phyloP scores from a whole-genome alignment of 2,113 vertebrate genomes.

The Aphyosemion australe region DNA sequence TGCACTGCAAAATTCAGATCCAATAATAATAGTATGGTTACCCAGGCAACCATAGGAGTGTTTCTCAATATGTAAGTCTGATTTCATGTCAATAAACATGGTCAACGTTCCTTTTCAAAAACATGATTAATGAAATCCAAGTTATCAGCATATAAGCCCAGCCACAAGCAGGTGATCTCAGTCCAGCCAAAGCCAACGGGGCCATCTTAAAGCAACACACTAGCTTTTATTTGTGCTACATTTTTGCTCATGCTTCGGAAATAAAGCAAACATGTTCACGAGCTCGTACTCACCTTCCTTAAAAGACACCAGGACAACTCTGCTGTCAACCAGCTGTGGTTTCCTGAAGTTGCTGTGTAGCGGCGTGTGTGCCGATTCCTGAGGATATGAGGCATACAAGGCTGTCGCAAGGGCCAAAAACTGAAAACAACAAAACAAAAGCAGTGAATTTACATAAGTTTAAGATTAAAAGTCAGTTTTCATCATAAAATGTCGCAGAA shows the following conservation, averaged over 20 bases:
- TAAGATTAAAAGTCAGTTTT: not conserved
- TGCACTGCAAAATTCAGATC: conserved; percentile 24
- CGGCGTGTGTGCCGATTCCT: conserved; percentile 77
- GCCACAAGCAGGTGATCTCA: conserved; percentile 34
- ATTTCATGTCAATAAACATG: conserved; percentile 32
- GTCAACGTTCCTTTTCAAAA: not conserved
- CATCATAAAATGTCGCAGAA: not conserved
- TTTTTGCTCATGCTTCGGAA: conserved; percentile 24
- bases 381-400: conserved; percentile 81
- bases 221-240: conserved; percentile 1
- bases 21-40: conserved; percentile 37
- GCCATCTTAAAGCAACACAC: conserved; percentile 22
- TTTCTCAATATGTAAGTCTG: conserved; percentile 27
- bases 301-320: conserved; percentile 88
- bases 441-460: not conserved
- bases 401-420: conserved; percentile 83
- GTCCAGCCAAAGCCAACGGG: conserved; percentile 28
- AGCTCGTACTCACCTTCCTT: conserved; percentile 82
- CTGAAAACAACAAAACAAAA: conserved; percentile 68
- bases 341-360: conserved; percentile 87
- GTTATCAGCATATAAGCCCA: conserved; percentile 25
- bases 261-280: conserved; percentile 21
- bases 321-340: conserved; percentile 81
- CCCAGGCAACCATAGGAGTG: conserved; percentile 45
- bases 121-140: conserved; percentile 19